Evolutionary conservation across 2,797 vertebrate genomes (phyloP).

Genomic region (Trematomus bernacchii): DNA sequence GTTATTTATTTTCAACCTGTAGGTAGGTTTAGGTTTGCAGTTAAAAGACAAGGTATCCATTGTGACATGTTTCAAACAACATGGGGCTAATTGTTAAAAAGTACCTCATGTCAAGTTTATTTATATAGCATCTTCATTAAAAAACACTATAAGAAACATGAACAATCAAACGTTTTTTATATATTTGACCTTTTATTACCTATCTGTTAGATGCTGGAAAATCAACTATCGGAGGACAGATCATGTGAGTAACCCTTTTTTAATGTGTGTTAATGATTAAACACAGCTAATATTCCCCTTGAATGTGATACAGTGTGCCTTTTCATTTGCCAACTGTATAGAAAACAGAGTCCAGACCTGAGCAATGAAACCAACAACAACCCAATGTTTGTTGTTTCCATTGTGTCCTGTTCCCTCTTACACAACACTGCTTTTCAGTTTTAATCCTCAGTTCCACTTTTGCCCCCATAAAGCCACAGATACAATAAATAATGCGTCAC

Average conservation of each 20-base stretch:
- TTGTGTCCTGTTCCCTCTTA: constrained; percentile 6
- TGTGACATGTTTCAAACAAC: too few species aligned
- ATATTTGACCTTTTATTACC: neutral
- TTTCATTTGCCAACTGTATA: neutral
- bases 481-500: neutral
- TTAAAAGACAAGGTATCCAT: too few species aligned
- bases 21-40: too few species aligned
- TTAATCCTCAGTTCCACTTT: neutral
- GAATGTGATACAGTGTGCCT: neutral
- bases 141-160: too few species aligned
- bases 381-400: neutral
- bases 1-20: too few species aligned
- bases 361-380: neutral
- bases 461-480: neutral
- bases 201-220: constrained; percentile 93
- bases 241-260: constrained; percentile 90
- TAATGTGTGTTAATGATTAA: neutral
- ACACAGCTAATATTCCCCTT: neutral
- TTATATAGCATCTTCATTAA: too few species aligned
- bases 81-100: too few species aligned
- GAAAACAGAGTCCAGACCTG: neutral
- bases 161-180: too few species aligned
- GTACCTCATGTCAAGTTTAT: too few species aligned
- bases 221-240: constrained; percentile 99
- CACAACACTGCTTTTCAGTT: neutral